Percentiles rank a stretch among this genome's conserved stretches.
phyloP scores from a whole-genome alignment of 2,888 invertebrate genomes.

The Chymomyza fuscimana region DNA sequence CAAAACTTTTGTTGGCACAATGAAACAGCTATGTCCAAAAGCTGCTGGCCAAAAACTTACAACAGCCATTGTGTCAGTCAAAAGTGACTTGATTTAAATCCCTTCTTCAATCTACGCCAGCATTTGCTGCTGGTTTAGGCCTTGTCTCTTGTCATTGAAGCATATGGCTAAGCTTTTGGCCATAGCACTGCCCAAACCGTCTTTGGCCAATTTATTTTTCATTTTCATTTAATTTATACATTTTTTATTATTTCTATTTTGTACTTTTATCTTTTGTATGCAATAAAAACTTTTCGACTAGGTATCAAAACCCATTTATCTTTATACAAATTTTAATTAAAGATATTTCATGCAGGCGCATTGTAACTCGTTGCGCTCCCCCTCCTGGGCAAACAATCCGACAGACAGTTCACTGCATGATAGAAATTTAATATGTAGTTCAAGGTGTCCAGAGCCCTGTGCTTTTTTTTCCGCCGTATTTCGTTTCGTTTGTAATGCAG shows the following conservation, averaged over 20 bases:
- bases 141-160: neutral
- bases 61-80: constrained; percentile 19
- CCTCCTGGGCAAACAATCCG: neutral
- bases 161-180: constrained; percentile 37
- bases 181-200: constrained; percentile 51
- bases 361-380: constrained; percentile 43
- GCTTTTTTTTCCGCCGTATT: constrained; percentile 18
- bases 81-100: constrained; percentile 4
- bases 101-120: neutral
- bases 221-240: constrained; percentile 36
- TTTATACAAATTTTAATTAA: constrained; percentile 72
- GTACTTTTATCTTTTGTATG: constrained; percentile 21
- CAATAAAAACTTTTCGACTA: constrained; percentile 68
- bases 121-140: neutral
- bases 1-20: constrained; percentile 59
- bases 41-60: constrained; percentile 19
- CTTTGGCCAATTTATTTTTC: constrained; percentile 51
- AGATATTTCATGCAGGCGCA: constrained; percentile 66
- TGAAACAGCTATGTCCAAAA: neutral
- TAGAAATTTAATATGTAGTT: constrained; percentile 47
- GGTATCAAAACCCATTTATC: constrained; percentile 71
- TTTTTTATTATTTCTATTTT: constrained; percentile 12
- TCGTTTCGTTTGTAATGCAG: constrained; percentile 56
- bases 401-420: constrained; percentile 26
- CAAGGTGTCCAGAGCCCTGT: constrained; percentile 28